Evolutionary conservation across 2,797 vertebrate genomes (phyloP), one percentile per base, ranked within the genome.

Genomic region (Diceros bicornis): DNA sequence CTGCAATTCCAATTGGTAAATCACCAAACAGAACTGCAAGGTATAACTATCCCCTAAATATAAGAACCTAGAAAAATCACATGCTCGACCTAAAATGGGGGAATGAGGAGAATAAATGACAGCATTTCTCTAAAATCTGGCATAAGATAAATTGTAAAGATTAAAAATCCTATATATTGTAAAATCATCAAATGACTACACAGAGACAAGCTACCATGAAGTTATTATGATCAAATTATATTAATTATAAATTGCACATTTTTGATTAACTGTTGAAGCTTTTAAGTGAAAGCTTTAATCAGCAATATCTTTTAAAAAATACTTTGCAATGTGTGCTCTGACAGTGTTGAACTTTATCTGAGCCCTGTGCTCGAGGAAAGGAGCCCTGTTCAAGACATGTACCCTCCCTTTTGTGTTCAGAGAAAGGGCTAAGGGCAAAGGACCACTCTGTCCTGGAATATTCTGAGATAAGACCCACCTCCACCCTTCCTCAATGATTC

Each of bases 271-370:
- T 23, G 17, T 1, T 89, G 34, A 96, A 52, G 52, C 29, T 97
- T 95, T 97, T 75, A 94, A 95, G 55, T 57, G 29, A 85, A 86
- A 79, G 57, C 57, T 89, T 84, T 69, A 81, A 95, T 83, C 75
- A 85, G 41, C 25, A 89, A 32, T 90, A 68, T 3, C 27, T 81
- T 74, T 50, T 84, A 25, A 20, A 81, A 93, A 94, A 68, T 77
- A 77, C 27, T 85, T 41, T 27, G 57, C 44, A 34, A 17, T 11
- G 23, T 18, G 25, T 41, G 9, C 64, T 32, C 29, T 47, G 74
- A 72, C 27, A 34, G 13, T 4, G 52, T 13, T 82, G 66, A 71
- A 72, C 72, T 90, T 87, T 23, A 61, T n/a, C 75, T 34, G 83
- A 84, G 44, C 10, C 50, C 83, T n/a, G 34, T 27, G 72, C 14